Evolutionary conservation across 2,888 invertebrate genomes (phyloP), one percentile per base, ranked within the genome.

Genomic region (Cephus spinipes): DNA sequence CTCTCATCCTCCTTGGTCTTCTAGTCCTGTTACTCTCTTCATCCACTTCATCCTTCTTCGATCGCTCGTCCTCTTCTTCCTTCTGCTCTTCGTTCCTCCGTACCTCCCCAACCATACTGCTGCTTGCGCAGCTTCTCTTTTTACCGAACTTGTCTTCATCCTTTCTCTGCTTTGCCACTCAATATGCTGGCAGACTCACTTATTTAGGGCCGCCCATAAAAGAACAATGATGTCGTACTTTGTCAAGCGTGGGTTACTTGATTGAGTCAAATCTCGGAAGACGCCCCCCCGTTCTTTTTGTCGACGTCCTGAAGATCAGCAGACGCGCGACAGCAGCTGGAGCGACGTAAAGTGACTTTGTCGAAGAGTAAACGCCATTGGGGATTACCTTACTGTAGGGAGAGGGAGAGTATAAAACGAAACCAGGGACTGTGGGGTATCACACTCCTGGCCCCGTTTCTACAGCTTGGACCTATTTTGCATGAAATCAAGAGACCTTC

Each of bases 141-240:
- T 74, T 78, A 79, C 68, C 77, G 75, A 79, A 80, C 81, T 81
- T 82, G 85, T 87, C 87, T 86, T 87, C 86, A 85, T 88, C 84
- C 84, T 85, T 87, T 85, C 86, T 83, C 83, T 81, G 75, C 77
- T 81, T 77, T 81, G 82, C 85, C 84, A 83, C 85, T 89, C 88
- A 85, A 87, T 87, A 88, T 87, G 85, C 88, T 81, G 85, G 86
- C 82, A 81, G 85, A 84, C 83, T 82, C 81, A 85, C 87, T 89
- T 89, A 89, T 89, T 89, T 86, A 88, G 86, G 85, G 82, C 84
- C 81, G 77, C 76, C 87, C 86, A 86, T 87, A 87, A 88, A 88
- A 86, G 88, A 88, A 89, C 90, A 88, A 89, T 89, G 88, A 90
- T 88, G 88, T 88, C 88, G 89, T 90, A 87, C 87, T 88, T 89